phyloP scores from a whole-genome alignment of 2,797 vertebrate species.

The Enteromius unitaeniatus region DNA sequence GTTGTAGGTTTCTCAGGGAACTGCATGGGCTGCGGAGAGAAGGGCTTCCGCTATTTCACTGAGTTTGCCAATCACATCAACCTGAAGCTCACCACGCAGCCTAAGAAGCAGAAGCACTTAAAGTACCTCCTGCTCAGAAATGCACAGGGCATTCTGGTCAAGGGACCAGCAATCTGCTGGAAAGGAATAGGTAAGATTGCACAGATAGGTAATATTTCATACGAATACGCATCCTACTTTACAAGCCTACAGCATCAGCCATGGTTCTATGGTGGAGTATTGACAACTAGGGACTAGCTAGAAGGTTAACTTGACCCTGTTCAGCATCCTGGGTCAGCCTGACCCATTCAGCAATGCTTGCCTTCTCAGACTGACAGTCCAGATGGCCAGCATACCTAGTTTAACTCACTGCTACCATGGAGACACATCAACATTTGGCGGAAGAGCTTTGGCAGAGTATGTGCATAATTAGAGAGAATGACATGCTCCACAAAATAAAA shows the following conservation, averaged over 20 bases:
- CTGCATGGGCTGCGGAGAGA: conserved; percentile 96
- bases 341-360: conserved; percentile 10
- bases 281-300: not conserved
- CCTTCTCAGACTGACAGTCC: conserved; percentile 16
- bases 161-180: conserved; percentile 93
- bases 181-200: conserved; percentile 86
- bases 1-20: conserved; percentile 92
- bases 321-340: conserved; percentile 17
- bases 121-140: conserved; percentile 92
- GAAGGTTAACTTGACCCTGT: conserved; percentile 25
- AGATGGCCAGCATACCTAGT: conserved; percentile 11
- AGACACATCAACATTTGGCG: not conserved
- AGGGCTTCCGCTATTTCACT: conserved; percentile 97
- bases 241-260: not conserved
- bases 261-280: not conserved
- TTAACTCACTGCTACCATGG: conserved; percentile 31
- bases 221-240: not conserved
- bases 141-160: conserved; percentile 87
- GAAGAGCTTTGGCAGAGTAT: conserved; percentile 5
- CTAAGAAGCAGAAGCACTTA: conserved; percentile 99
- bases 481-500: not conserved
- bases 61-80: conserved; percentile 99
- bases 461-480: not conserved
- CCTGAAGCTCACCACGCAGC: conserved; percentile 94
- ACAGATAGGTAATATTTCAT: not conserved